A percentile compares a stretch with the other conserved stretches of the same genome.
phyloP scores from a whole-genome alignment of 1,140 invertebrate species.

The Dendrolimus kikuchii region DNA sequence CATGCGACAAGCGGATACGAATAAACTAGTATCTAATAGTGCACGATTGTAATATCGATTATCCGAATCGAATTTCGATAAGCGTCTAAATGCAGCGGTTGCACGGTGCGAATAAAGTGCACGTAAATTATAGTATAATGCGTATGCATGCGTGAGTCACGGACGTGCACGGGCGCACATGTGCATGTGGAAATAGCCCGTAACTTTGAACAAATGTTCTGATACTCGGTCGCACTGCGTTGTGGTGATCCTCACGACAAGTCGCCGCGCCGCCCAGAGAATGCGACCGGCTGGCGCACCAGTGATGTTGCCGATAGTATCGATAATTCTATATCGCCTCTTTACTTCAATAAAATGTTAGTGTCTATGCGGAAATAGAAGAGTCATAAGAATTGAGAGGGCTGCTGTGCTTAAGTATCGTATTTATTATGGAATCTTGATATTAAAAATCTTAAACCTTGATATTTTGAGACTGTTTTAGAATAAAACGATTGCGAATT shows the following conservation, averaged over 20 bases:
- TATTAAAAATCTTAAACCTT: no score
- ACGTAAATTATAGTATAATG: slow-evolving; percentile 46
- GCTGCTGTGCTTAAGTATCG: no score
- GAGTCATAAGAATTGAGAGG: no score
- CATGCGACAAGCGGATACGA: slow-evolving; percentile 13
- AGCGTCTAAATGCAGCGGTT: slow-evolving; percentile 30
- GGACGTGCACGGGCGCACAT: slow-evolving; percentile 54
- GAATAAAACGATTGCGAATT: no score
- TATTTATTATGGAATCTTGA: no score
- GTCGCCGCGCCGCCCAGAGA: slow-evolving; percentile 42
- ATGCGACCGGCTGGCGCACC: slow-evolving; percentile 58
- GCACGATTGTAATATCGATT: slow-evolving; percentile 29
- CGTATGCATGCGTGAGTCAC: slow-evolving; percentile 57
- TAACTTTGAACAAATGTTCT: slow-evolving; percentile 58
- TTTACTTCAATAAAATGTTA: neutral
- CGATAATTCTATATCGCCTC: neutral
- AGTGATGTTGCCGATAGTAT: slow-evolving; percentile 24
- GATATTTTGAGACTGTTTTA: no score
- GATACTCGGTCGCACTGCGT: slow-evolving; percentile 25
- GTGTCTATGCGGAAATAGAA: no score
- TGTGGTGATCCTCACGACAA: slow-evolving; percentile 34
- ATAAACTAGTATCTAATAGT: slow-evolving; percentile 15
- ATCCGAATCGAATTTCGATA: slow-evolving; percentile 28
- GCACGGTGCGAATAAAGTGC: slow-evolving; percentile 37
- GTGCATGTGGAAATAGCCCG: slow-evolving; percentile 61